A percentile compares a stretch with the other conserved stretches of the same genome.
Evolutionary conservation across 2,888 invertebrate species (phyloP).

Genomic region (Sinopyrophorus schimmeli): DNA sequence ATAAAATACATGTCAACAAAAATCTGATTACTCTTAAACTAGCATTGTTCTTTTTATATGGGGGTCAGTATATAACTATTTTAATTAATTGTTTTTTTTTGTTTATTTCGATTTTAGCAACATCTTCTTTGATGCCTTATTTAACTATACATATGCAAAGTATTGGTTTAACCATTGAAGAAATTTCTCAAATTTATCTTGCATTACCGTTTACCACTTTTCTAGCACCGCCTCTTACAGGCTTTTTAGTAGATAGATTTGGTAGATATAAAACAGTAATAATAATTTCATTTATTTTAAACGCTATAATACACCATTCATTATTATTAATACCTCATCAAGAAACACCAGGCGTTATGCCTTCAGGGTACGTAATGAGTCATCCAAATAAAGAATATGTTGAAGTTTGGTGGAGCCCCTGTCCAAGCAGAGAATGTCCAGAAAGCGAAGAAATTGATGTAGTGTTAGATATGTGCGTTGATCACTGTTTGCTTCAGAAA

Average conservation of each 20-base stretch:
- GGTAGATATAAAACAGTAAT: slow-evolving; percentile 85
- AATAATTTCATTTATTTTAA: slow-evolving; percentile 74
- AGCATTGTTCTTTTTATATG: slow-evolving; percentile 81
- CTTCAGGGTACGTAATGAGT: slow-evolving; percentile 74
- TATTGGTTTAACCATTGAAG: slow-evolving; percentile 82
- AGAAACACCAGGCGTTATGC: slow-evolving; percentile 75
- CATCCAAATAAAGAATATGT: slow-evolving; percentile 72
- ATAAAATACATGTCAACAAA: slow-evolving; percentile 64
- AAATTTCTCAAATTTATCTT: slow-evolving; percentile 85
- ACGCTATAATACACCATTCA: slow-evolving; percentile 79
- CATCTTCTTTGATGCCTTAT: slow-evolving; percentile 82
- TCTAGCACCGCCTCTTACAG: slow-evolving; percentile 81
- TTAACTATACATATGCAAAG: slow-evolving; percentile 90
- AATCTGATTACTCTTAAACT: slow-evolving; percentile 80
- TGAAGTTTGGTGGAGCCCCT: slow-evolving; percentile 85
- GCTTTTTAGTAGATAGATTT: slow-evolving; percentile 83
- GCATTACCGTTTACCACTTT: slow-evolving; percentile 86
- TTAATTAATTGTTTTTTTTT: not conserved
- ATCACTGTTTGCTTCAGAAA: slow-evolving; percentile 67
- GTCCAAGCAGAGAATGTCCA: slow-evolving; percentile 78
- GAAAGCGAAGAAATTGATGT: slow-evolving; percentile 74
- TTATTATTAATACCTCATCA: slow-evolving; percentile 78
- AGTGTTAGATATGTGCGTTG: slow-evolving; percentile 71
- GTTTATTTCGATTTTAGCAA: slow-evolving; percentile 61
- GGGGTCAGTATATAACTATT: slow-evolving; percentile 56